These are phyloP conservation scores for Drepana arcuata DNA, from an alignment of 1,140 invertebrate genomes.

Conservation along the genomic window DNA sequence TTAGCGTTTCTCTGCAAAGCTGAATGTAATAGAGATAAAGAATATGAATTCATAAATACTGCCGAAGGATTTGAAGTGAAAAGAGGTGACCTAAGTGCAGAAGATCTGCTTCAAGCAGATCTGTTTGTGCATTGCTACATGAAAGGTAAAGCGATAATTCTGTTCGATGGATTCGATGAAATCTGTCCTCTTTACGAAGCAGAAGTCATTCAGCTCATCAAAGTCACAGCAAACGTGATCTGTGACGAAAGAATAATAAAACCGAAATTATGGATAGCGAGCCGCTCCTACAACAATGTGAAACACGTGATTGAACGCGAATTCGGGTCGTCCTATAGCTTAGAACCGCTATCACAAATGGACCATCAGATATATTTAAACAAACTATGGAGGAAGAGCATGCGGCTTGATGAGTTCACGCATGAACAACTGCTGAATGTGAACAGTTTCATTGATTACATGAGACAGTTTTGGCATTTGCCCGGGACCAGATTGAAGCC, in stretches of 20 bases:
- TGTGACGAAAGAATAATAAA: not conserved
- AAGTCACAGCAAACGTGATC: not conserved
- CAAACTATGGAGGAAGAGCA: not conserved
- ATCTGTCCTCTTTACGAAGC: not conserved
- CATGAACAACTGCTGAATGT: conserved; percentile 1
- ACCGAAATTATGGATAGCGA: not conserved
- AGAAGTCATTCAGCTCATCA: not conserved
- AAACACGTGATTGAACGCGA: not conserved
- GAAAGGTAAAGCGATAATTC: not conserved
- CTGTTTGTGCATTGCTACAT: not conserved
- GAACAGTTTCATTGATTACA: conserved; percentile 1
- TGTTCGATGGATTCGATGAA: not conserved
- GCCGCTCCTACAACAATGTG: conserved; percentile 1
- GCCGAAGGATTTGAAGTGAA: too few species aligned
- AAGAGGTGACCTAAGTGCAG: too few species aligned
- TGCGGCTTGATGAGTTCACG: not conserved
- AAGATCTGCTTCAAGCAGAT: too few species aligned
- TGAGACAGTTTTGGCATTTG: conserved; percentile 3
- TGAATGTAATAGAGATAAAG: too few species aligned
- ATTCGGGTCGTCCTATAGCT: not conserved
- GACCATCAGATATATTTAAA: not conserved
- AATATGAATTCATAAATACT: too few species aligned
- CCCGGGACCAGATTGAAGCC: too few species aligned
- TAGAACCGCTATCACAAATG: not conserved
- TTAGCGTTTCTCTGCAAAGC: conserved; percentile 2